Evolutionary conservation across 1,140 invertebrate genomes (phyloP).

Genomic region (Dufourea novaeangliae): DNA sequence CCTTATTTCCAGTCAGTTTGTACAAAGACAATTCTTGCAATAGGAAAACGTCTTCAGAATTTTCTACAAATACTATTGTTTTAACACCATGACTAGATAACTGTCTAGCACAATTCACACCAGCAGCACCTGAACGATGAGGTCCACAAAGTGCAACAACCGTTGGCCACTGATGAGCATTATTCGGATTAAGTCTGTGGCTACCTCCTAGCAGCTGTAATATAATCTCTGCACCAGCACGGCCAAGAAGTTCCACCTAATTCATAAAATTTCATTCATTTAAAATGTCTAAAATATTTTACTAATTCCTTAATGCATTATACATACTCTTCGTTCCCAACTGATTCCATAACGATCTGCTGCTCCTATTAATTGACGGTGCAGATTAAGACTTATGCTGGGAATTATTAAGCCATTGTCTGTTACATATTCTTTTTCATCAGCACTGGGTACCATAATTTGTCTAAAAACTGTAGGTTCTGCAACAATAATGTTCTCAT

Average conservation of each 20-base stretch:
- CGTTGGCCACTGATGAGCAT: slow-evolving; percentile 90
- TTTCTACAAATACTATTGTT: slow-evolving; percentile 86
- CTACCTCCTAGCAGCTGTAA: slow-evolving; percentile 90
- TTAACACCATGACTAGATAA: slow-evolving; percentile 91
- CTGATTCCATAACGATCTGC: slow-evolving; percentile 87
- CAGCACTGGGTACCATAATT: slow-evolving; percentile 86
- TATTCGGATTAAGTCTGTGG: slow-evolving; percentile 88
- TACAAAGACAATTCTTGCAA: slow-evolving; percentile 85
- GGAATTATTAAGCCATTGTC: slow-evolving; percentile 91
- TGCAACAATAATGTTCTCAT: slow-evolving; percentile 91
- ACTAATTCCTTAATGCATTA: neutral
- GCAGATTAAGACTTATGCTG: slow-evolving; percentile 86
- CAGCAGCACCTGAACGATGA: slow-evolving; percentile 87
- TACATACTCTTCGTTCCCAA: slow-evolving; percentile 82
- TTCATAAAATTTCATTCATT: slow-evolving; percentile 5
- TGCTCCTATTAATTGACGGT: slow-evolving; percentile 85
- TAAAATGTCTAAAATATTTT: slow-evolving; percentile 5
- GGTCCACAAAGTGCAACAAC: slow-evolving; percentile 89
- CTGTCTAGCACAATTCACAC: slow-evolving; percentile 89
- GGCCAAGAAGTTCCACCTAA: slow-evolving; percentile 87
- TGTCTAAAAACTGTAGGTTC: slow-evolving; percentile 86
- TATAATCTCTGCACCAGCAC: slow-evolving; percentile 90
- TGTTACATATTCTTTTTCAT: slow-evolving; percentile 88
- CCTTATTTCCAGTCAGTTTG: slow-evolving; percentile 84
- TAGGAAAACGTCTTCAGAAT: slow-evolving; percentile 78